phyloP scores from a whole-genome alignment of 2,888 invertebrate genomes.

The Oscheius myriophilus region DNA sequence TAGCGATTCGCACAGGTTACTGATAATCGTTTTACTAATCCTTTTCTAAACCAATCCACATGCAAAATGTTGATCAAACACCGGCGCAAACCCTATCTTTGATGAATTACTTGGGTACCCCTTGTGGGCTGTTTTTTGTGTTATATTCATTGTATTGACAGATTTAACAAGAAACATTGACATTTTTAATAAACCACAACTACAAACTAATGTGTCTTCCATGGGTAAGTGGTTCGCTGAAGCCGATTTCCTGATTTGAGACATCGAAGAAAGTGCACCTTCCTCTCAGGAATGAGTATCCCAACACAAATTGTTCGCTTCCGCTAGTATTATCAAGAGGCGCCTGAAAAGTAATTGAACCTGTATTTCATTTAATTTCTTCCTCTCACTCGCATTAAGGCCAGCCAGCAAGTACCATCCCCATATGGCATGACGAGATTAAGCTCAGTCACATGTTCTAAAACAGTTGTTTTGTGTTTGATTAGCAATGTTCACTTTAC shows the following conservation, averaged over 20 bases:
- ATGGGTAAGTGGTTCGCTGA: conserved; percentile 22
- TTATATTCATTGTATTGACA: too few relatives aligned
- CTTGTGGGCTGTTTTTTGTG: too few relatives aligned
- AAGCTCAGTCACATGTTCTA: conserved; percentile 18
- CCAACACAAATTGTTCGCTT: conserved; percentile 19
- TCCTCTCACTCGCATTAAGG: conserved; percentile 14
- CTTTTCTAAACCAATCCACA: too few relatives aligned
- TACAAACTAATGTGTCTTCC: not conserved
- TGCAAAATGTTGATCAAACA: too few relatives aligned
- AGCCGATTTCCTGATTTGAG: conserved; percentile 13
- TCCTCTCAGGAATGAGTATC: conserved; percentile 28
- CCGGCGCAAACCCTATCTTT: too few relatives aligned
- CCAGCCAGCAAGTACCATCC: conserved; percentile 28
- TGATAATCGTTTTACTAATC: too few relatives aligned
- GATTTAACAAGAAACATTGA: too few relatives aligned
- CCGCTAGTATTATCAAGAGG: not conserved
- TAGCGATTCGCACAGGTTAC: too few relatives aligned
- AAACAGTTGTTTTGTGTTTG: not conserved
- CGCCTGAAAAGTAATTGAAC: not conserved
- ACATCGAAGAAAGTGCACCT: conserved; percentile 28
- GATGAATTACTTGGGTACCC: too few relatives aligned
- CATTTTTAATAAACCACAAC: too few relatives aligned
- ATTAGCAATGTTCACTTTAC: not conserved
- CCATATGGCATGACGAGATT: conserved; percentile 17
- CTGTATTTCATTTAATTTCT: not conserved